Evolutionary conservation across 2,797 vertebrate genomes (phyloP), one percentile per base, ranked within the genome.

Genomic region (Eptatretus atami): DNA sequence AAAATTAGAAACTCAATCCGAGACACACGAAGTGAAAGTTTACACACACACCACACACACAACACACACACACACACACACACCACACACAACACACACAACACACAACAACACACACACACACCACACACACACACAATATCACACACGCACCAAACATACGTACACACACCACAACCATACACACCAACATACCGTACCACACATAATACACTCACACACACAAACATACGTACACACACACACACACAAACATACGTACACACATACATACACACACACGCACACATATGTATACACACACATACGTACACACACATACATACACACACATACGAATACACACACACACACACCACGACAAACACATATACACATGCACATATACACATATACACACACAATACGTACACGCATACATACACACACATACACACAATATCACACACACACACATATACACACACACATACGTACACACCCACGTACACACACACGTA

Each of bases 161-260:
- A 14, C 53, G 15, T 13, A 13, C 54, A 65, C 52, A 65, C 64
- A 65, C n/a, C n/a, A n/a, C n/a, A n/a, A n/a, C n/a, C 19, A 52
- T 52, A 66, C 52, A 66, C 63, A 66, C 61, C 64, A 53, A 63
- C 57, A 66, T 13, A 52, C n/a, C 61, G 60, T 55, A 65, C n/a
- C 24, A 44, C 52, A 55, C 31, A 24, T 19, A 65, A n/a, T n/a
- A n/a, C 15, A 66, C 60, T 25, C 52, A 66, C 52, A 53, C 52
- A 65, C 63, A 65, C 53, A 44, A 1, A 44, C 3, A 52, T 52
- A 14, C 53, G 15, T 13, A 13, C 54, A 65, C 52, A 65, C 64
- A 65, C 19, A 52, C 63, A 66, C 52, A 66, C 63, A 66, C 61
- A 66, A 53, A 63, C 57, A 66, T 13, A 52, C 61, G 60, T 55